Base-by-base conservation (phyloP, 2,113 vertebrate species). In the Rhabdomys dilectus region DNA sequence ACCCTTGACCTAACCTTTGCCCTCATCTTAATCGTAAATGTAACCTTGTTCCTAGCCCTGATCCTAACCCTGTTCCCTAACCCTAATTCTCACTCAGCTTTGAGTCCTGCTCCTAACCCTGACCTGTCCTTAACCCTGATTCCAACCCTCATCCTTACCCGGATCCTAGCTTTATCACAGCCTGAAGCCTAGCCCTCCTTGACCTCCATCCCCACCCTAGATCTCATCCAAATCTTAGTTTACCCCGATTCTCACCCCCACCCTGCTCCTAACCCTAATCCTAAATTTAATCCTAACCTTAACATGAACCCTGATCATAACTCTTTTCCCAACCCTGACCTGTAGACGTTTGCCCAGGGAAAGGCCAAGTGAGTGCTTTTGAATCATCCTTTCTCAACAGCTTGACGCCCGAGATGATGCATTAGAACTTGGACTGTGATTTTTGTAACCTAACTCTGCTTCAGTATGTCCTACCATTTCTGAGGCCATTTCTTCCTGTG, bases 341-440 rank as follows among this genome's bases (percentile, higher is more conserved):
- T n/a, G 0, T 3, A 16, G 89, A 21, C 1, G 2, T 0, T 2
- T 81, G 17, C 51, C 53, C 56, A 36, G 4, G 11, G 64, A 76
- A 64, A 72, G 75, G 53, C 24, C 4, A 53, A 26, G 53, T 12
- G 22, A 6, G 12, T 36, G 0, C 39, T 48, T 53, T 85, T 26
- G 3, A 12, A 24, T 21, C n/a, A 9, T 31, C 7, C 10, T 72
- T 75, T 82, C 51, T 29, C 4, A 22, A 31, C n/a, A 75, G 5
- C 73, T 66, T 2, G 12, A 31, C 53, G 22, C 1, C 26, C 3
- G 0, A 11, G 19, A 36, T 17, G 51, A 26, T 8, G 19, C 21
- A 21, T 45, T 76, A 39, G 8, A 42, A 48, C 15, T 19, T 36
- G 39, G 39, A 11, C 6, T 24, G 36, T 58, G 1, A 1, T 51